A percentile compares a stretch with the other conserved stretches of the same genome.
Evolutionary conservation across 2,888 invertebrate species (phyloP).

Genomic region (Macropis europaea): DNA sequence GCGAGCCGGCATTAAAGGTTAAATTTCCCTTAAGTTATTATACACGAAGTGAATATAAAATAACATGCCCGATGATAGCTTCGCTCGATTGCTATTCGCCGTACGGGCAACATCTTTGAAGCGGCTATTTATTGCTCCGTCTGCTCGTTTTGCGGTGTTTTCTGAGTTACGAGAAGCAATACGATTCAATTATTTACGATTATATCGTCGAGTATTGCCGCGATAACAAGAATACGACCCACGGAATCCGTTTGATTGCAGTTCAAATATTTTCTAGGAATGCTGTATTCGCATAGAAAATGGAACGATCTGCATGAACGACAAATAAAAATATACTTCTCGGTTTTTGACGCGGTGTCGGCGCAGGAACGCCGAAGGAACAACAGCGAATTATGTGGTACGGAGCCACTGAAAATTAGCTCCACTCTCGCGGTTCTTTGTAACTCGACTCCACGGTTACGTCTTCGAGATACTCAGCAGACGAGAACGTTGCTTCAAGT

Average conservation of each 20-base stretch:
- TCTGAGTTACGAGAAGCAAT: slow-evolving; percentile 23
- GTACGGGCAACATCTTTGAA: slow-evolving; percentile 14
- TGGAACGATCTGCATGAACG: not conserved
- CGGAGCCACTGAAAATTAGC: slow-evolving; percentile 50
- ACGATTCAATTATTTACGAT: slow-evolving; percentile 41
- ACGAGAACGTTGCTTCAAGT: slow-evolving; percentile 8
- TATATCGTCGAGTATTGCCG: not conserved
- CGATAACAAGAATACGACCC: slow-evolving; percentile 16
- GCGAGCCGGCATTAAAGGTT: not conserved
- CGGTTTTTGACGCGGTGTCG: not conserved
- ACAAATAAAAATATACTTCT: slow-evolving; percentile 5
- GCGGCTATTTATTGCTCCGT: slow-evolving; percentile 15
- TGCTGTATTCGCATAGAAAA: not conserved
- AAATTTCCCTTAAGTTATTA: slow-evolving; percentile 16
- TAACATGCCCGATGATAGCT: slow-evolving; percentile 33
- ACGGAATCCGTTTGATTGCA: slow-evolving; percentile 13
- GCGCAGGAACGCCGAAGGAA: not conserved
- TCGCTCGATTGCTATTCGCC: slow-evolving; percentile 21
- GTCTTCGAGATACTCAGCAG: slow-evolving; percentile 11
- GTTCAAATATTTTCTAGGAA: not conserved
- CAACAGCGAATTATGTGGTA: slow-evolving; percentile 29
- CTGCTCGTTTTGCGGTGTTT: slow-evolving; percentile 21
- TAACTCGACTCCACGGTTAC: slow-evolving; percentile 29
- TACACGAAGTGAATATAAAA: slow-evolving; percentile 32
- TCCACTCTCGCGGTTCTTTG: slow-evolving; percentile 46